Evolutionary conservation across 2,113 vertebrate genomes (phyloP).

Genomic region (Scytalopus superciliaris): DNA sequence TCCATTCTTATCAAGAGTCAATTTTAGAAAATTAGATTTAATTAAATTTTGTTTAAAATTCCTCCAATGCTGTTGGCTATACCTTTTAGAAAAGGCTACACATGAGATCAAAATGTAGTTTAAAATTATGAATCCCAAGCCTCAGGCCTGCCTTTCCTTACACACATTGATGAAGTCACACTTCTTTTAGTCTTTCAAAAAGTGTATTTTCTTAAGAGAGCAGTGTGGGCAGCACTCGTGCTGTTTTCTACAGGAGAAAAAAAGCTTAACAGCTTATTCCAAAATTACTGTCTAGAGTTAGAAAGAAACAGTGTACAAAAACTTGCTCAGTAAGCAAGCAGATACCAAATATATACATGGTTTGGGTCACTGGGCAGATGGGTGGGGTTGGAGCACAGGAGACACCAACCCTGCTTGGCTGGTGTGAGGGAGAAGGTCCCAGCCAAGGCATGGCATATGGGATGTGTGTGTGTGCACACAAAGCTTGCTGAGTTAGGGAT

Average conservation of each 20-base stretch:
- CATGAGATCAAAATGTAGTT: not conserved
- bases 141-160: not conserved
- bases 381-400: not conserved
- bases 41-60: not conserved
- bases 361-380: not conserved
- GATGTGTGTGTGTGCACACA: rapidly evolving
- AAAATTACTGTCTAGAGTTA: not conserved
- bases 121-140: not conserved
- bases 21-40: not conserved
- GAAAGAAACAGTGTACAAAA: not conserved
- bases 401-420: not conserved
- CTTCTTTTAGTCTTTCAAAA: not conserved
- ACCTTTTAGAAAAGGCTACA: not conserved
- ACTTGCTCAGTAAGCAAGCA: not conserved
- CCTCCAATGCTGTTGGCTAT: not conserved
- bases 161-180: not conserved
- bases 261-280: not conserved
- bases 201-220: not conserved
- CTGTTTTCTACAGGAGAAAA: not conserved
- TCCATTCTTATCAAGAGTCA: not conserved
- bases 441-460: rapidly evolving
- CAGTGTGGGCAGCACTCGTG: no score
- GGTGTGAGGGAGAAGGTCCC: not conserved
- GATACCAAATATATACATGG: not conserved
- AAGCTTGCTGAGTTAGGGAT: not conserved